Evolutionary conservation across 2,797 vertebrate genomes (phyloP), one percentile per base, ranked within the genome.

Genomic region (Siniperca obscura): DNA sequence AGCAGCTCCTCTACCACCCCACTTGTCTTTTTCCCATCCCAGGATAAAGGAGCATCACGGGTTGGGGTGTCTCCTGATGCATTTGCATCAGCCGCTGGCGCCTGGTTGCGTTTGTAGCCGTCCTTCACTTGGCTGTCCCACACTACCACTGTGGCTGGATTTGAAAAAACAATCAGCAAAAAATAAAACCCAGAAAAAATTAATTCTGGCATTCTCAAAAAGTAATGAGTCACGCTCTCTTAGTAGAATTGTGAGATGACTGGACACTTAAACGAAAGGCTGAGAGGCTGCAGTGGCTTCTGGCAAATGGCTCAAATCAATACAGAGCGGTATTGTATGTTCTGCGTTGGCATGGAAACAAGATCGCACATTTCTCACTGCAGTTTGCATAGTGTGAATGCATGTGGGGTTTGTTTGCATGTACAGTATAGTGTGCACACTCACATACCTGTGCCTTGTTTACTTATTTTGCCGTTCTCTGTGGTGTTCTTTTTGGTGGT

Each of bases 1-100:
- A 99, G 97, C 70, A 99, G 93, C 77, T 97, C 96, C 76, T 95
- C 91, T 4, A 99, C 95, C 70, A 98, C 97, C 0, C 81, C 89
- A 0, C 89, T 85, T 1, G 79, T 88, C 69, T 74, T 88, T 48
- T 84, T 95, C 62, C 91, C 93, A 3, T 91, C 90, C 91, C 95
- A 93, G 56, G 86, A 73, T 0, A 48, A 7, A 0, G 69, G 38
- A 57, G 91, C 78, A 3, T 82, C 34, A 4, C 27, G 61, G 14
- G 38, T 27, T 0, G 14, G 19, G 11, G 34, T 6, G n/a, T 90
- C 76, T 50, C 59, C 27, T 0, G 69, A 22, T 0, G 22, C 30
- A 0, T 46, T 48, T 36, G 75, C 78, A 8, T 88, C 82, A 38
- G 87, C 77, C 0, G 22, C 84, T 76, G 86, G 57, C 3, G 83